phyloP scores from a whole-genome alignment of 2,797 vertebrate genomes.

The Enteromius anoplus region DNA sequence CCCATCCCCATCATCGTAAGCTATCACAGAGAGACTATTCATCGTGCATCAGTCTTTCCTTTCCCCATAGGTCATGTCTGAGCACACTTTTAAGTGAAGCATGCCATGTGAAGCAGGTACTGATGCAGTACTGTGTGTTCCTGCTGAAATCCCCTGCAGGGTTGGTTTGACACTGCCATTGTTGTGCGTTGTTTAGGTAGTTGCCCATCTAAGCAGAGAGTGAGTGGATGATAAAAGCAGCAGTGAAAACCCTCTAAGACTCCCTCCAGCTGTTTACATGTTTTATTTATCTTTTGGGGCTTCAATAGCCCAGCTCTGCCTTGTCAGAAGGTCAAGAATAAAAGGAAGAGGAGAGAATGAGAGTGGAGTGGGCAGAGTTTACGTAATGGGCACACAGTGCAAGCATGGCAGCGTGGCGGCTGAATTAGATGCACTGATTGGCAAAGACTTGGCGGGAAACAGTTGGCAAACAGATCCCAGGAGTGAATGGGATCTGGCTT shows the following conservation, averaged over 20 bases:
- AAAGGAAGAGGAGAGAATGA: slow-evolving; percentile 19
- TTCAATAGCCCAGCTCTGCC: slow-evolving; percentile 14
- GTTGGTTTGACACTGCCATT: slow-evolving; percentile 48
- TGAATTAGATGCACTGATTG: slow-evolving; percentile 46
- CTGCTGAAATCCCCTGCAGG: slow-evolving; percentile 38
- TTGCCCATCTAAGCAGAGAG: slow-evolving; percentile 40
- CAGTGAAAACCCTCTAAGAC: slow-evolving; percentile 27
- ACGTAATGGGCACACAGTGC: slow-evolving; percentile 37
- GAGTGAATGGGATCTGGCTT: slow-evolving; percentile 29
- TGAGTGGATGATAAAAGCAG: slow-evolving; percentile 39
- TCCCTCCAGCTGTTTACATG: slow-evolving; percentile 45
- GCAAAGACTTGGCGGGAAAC: slow-evolving; percentile 40
- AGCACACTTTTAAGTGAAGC: slow-evolving; percentile 27
- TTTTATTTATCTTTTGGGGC: slow-evolving; percentile 41
- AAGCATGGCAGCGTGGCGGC: slow-evolving; percentile 25
- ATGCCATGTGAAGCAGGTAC: slow-evolving; percentile 38
- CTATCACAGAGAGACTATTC: background rate
- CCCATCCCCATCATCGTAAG: background rate
- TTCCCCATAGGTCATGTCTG: slow-evolving; percentile 24
- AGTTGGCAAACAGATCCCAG: slow-evolving; percentile 21
- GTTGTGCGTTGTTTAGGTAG: slow-evolving; percentile 48
- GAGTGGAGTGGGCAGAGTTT: slow-evolving; percentile 27
- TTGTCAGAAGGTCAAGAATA: slow-evolving; percentile 42
- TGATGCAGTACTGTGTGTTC: slow-evolving; percentile 53
- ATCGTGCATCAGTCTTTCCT: slow-evolving; percentile 26